phyloP scores from a whole-genome alignment of 2,888 invertebrate genomes.

The Apodemia mormo region DNA sequence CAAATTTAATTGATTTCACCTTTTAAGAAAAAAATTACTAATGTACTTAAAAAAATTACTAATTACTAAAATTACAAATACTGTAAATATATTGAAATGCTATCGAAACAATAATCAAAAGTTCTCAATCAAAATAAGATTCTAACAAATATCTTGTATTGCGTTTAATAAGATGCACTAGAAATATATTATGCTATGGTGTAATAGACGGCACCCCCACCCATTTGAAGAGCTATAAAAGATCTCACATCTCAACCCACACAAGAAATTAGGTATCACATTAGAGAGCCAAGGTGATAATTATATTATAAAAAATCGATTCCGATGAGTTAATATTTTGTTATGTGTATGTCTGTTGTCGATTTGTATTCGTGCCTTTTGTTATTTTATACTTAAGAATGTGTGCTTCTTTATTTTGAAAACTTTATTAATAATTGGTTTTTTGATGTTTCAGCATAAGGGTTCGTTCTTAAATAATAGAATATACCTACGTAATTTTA shows the following conservation, averaged over 20 bases:
- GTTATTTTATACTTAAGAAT: background rate
- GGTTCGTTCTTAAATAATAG: too few relatives aligned
- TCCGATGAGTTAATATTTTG: conserved; percentile 72
- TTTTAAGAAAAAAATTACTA: too few relatives aligned
- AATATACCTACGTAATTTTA: too few relatives aligned
- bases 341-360: conserved; percentile 48
- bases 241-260: conserved; percentile 65
- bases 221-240: conserved; percentile 66
- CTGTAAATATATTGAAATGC: too few relatives aligned
- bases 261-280: conserved; percentile 76
- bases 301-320: conserved; percentile 74
- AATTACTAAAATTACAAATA: too few relatives aligned
- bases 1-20: too few relatives aligned
- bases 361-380: conserved; percentile 19
- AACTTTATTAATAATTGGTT: background rate
- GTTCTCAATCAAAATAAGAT: too few relatives aligned
- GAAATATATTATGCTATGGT: conserved; percentile 42
- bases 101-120: too few relatives aligned
- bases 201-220: conserved; percentile 46
- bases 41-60: too few relatives aligned
- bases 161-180: too few relatives aligned
- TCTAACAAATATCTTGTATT: too few relatives aligned
- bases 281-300: conserved; percentile 77
- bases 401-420: background rate
- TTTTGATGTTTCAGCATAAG: too few relatives aligned